phyloP scores from a whole-genome alignment of 2,888 invertebrate species.

The Dicycla oo region DNA sequence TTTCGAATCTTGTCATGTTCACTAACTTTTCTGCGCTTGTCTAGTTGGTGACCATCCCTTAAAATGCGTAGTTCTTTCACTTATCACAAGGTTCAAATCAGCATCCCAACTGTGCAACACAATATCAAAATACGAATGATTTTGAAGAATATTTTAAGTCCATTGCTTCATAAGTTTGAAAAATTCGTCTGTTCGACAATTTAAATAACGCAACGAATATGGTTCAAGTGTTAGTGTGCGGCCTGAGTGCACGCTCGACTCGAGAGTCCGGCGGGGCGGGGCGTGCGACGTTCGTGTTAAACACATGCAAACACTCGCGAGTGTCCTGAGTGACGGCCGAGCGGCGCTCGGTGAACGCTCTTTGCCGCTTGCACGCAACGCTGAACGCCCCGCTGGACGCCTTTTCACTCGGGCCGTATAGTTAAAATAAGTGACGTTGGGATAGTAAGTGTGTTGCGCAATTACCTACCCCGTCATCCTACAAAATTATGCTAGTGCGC shows the following conservation, averaged over 20 bases:
- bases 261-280: too few species aligned
- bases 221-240: too few species aligned
- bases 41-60: not conserved
- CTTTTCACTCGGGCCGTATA: too few species aligned
- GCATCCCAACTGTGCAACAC: not conserved
- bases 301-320: too few species aligned
- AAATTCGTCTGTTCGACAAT: not conserved
- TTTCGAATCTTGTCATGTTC: not conserved
- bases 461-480: not conserved
- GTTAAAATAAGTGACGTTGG: not conserved
- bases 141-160: not conserved
- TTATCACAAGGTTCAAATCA: not conserved
- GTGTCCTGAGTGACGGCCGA: too few species aligned
- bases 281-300: too few species aligned
- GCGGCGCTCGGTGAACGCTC: too few species aligned
- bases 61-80: not conserved
- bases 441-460: not conserved
- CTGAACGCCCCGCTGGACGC: too few species aligned
- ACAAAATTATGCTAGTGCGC: slow-evolving; percentile 26
- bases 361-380: too few species aligned
- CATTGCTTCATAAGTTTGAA: not conserved
- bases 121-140: not conserved
- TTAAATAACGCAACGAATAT: too few species aligned
- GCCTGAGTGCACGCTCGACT: too few species aligned
- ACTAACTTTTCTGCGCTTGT: not conserved